Base-by-base conservation (phyloP, 1,140 invertebrate species). In the Neoseiulus cucumeris region DNA sequence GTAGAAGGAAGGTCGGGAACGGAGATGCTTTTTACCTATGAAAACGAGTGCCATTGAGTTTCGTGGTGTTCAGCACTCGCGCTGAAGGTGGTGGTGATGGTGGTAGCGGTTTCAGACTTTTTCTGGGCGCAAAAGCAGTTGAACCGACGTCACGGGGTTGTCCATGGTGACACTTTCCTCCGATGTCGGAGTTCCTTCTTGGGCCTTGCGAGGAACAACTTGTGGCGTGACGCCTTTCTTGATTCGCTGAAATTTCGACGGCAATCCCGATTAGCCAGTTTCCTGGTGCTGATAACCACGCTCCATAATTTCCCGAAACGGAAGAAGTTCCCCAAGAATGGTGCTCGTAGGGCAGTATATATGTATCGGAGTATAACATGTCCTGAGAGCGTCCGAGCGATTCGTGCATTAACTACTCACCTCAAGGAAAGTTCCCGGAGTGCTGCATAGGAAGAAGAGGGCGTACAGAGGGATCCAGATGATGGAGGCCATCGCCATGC, bases 401-500 rank as follows among this genome's bases (percentile, higher is more conserved):
- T 39, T 39, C n/a, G n/a, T 44, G 12, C 42, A 44, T 44, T 44
- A n/a, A 12, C 42, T 39, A 51, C 69, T 73, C 71, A 82, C 81
- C 76, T 82, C 74, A 66, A 75, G 74, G 2, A 82, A 68, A 18
- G 78, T 76, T 69, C 80, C 80, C 47, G 78, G 74, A 65, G 74
- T 72, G 1, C 72, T 72, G 4, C 76, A 67, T 4, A 81, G 64
- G 66, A 81, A 82, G 68, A 82, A 83, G 30, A 84, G 71, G 12
- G 79, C 81, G 69, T 85, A 85, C 1, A 74, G 73, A 5, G 86
- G 86, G 70, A 88, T 83, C 75, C 82, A 81, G 4, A 84, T 74
- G 79, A 89, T 86, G 0, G 86, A 87, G 0, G 83, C 81, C n/a
- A 86, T 73, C 51, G 84, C 85, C 69, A 88, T 78, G 42, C 79